A percentile compares a stretch with the other conserved stretches of the same genome.
phyloP scores from a whole-genome alignment of 2,113 vertebrate genomes.

The Tautogolabrus adspersus region DNA sequence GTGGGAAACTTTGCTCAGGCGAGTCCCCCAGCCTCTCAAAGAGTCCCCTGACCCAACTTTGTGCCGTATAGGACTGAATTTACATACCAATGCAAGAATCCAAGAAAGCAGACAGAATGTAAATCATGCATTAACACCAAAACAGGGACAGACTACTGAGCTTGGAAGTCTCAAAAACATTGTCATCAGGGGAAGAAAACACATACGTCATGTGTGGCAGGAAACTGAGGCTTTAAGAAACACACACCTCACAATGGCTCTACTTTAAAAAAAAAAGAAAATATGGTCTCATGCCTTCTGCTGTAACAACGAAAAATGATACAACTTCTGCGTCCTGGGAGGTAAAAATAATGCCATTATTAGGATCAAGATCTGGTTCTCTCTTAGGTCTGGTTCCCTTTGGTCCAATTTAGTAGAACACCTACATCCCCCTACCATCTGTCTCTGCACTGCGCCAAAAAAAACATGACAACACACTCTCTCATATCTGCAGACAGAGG shows the following conservation, averaged over 20 bases:
- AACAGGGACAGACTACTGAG: neutral
- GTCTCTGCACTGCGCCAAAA: slow-evolving; percentile 44
- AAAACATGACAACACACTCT: neutral
- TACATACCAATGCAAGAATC: slow-evolving; percentile 79
- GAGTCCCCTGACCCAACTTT: slow-evolving; percentile 59
- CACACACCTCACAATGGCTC: neutral
- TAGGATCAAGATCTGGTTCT: slow-evolving; percentile 3
- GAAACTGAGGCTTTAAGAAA: slow-evolving; percentile 26
- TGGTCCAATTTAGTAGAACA: slow-evolving; percentile 24
- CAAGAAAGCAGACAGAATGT: slow-evolving; percentile 50
- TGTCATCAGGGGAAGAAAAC: slow-evolving; percentile 10
- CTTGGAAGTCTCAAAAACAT: neutral
- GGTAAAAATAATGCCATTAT: slow-evolving; percentile 2
- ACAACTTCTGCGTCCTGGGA: neutral
- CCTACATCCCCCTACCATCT: slow-evolving; percentile 29
- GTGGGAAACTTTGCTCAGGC: slow-evolving; percentile 75
- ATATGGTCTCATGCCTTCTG: slow-evolving; percentile 19
- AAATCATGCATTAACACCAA: slow-evolving; percentile 38
- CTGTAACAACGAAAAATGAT: slow-evolving; percentile 2
- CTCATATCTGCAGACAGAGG: slow-evolving; percentile 32
- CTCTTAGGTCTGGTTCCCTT: neutral
- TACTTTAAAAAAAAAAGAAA: too few relatives aligned
- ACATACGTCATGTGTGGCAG: neutral
- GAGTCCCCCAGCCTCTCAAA: slow-evolving; percentile 69
- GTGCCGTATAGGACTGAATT: slow-evolving; percentile 65